Evolutionary conservation across 1,140 invertebrate species (phyloP).

Genomic region (Oreohelix idahoensis): DNA sequence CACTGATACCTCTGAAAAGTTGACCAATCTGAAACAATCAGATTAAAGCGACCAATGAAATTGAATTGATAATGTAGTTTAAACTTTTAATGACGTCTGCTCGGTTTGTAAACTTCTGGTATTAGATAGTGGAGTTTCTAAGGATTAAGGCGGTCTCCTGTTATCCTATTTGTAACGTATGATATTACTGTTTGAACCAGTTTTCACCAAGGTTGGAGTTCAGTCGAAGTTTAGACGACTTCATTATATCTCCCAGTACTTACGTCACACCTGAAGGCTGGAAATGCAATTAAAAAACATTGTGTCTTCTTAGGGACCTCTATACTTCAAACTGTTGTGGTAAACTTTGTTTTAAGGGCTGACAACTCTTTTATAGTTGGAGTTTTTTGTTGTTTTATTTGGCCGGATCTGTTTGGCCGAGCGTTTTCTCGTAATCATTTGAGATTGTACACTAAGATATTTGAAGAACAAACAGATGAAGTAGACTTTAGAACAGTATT

Average conservation of each 20-base stretch:
- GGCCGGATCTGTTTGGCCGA: no score
- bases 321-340: background rate
- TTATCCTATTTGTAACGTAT: background rate
- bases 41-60: conserved; percentile 10
- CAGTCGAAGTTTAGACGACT: background rate
- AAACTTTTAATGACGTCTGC: background rate
- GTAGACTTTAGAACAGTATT: background rate
- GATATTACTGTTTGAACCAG: background rate
- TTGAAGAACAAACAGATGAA: background rate
- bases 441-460: background rate
- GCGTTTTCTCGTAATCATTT: background rate
- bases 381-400: background rate
- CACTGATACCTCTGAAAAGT: background rate
- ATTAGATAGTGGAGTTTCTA: background rate
- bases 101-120: background rate
- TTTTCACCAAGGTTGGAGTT: background rate
- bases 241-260: background rate
- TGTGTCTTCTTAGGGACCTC: background rate
- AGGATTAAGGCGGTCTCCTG: background rate
- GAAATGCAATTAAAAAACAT: background rate
- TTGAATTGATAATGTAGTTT: background rate
- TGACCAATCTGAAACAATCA: background rate
- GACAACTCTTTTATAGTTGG: background rate
- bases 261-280: background rate
- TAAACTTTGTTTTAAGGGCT: background rate